A percentile compares a stretch with the other conserved stretches of the same genome.
These are phyloP conservation scores for Ophiothrix spiculata DNA, from an alignment of 35 echinoderm and acorn worm genomes.

Conservation along the genomic window DNA sequence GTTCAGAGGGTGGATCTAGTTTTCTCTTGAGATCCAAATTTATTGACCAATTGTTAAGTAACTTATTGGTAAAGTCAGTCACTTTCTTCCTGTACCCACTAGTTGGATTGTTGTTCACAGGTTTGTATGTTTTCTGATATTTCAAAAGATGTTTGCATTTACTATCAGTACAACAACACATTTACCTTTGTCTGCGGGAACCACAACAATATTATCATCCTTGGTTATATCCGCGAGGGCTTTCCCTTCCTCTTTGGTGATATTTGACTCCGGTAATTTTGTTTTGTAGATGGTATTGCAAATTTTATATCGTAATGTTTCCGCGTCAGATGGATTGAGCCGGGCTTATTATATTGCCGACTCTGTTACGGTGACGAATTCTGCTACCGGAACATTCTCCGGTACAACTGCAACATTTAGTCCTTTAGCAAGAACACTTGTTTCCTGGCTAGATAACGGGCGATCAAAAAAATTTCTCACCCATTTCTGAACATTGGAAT, in stretches of 20 bases:
- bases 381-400: not conserved
- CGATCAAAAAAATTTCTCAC: not conserved
- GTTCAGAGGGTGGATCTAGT: too few relatives aligned
- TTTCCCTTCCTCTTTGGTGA: slow-evolving; percentile 1
- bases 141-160: slow-evolving; percentile 5
- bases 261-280: not conserved
- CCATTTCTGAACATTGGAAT: not conserved
- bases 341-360: not conserved
- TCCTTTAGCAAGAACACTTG: not conserved
- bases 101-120: not conserved
- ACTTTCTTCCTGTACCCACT: slow-evolving; percentile 18
- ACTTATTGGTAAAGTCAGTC: not conserved
- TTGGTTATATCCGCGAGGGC: not conserved
- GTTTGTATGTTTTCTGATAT: slow-evolving; percentile 4
- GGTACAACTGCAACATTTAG: not conserved
- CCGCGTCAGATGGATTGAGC: not conserved
- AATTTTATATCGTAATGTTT: not conserved
- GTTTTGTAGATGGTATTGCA: not conserved
- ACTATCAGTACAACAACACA: not conserved
- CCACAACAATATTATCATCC: slow-evolving; percentile 18
- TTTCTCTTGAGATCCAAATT: too few relatives aligned
- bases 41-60: too few relatives aligned
- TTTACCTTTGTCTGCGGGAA: slow-evolving; percentile 16
- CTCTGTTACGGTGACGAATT: not conserved
- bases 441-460: not conserved